Evolutionary conservation across 2,888 invertebrate genomes (phyloP).

Genomic region (Bellardia pandia): DNA sequence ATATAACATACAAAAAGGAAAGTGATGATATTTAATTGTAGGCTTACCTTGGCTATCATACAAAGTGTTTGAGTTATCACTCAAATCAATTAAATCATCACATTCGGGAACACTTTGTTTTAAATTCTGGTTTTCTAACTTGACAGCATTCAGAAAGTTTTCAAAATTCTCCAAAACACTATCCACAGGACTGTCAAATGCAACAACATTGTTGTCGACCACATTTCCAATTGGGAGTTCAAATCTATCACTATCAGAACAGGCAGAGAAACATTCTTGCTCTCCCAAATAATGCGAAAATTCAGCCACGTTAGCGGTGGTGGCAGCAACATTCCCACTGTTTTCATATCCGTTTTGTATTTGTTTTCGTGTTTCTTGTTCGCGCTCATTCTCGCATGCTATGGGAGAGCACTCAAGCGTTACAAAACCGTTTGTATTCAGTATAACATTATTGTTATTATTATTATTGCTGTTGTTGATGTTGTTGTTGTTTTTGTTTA

Average conservation of each 20-base stretch:
- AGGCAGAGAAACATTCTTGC: constrained; percentile 7
- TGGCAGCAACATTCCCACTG: constrained; percentile 37
- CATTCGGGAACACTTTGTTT: constrained; percentile 39
- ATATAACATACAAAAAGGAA: too few relatives aligned
- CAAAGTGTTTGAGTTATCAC: constrained; percentile 8
- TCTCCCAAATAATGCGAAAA: constrained; percentile 40
- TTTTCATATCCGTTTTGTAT: constrained; percentile 66
- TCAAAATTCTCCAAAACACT: constrained; percentile 56
- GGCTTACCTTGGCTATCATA: constrained; percentile 24
- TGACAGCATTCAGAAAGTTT: constrained; percentile 44
- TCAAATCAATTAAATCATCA: constrained; percentile 58
- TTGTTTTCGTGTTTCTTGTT: constrained; percentile 50
- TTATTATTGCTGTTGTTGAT: constrained; percentile 71
- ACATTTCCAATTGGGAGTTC: constrained; percentile 55
- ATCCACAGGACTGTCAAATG: constrained; percentile 42
- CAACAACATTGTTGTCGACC: background rate
- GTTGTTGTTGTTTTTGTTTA: constrained; percentile 68
- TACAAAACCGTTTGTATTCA: constrained; percentile 65
- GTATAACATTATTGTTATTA: constrained; percentile 57
- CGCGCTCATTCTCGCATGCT: constrained; percentile 66
- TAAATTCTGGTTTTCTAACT: constrained; percentile 47
- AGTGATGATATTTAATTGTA: background rate
- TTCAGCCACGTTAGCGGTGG: constrained; percentile 52
- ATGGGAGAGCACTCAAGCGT: constrained; percentile 73
- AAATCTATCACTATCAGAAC: background rate